phyloP scores from a whole-genome alignment of 2,797 vertebrate species.

The Myotis daubentonii region DNA sequence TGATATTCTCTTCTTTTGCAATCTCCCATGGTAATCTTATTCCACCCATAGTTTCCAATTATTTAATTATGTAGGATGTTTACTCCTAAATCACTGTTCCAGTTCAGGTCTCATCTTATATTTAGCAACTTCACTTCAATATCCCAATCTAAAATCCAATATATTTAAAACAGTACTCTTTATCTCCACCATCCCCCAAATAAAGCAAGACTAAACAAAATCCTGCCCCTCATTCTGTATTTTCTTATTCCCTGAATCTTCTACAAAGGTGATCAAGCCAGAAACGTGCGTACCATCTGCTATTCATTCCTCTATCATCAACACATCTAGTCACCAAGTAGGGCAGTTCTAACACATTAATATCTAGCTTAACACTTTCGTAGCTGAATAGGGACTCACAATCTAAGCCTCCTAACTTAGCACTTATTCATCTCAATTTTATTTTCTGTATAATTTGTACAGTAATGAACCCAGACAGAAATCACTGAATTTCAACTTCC shows the following conservation, averaged over 20 bases:
- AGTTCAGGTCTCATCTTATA: neutral
- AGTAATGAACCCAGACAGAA: neutral
- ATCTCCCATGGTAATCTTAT: neutral
- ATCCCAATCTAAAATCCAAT: neutral
- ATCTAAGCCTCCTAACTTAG: slow-evolving; percentile 8
- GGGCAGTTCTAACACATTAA: neutral
- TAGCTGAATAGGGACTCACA: neutral
- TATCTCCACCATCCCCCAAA: neutral
- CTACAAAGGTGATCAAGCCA: neutral
- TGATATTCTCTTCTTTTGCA: neutral
- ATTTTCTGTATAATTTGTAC: neutral
- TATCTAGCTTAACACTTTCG: neutral
- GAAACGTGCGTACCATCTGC: neutral
- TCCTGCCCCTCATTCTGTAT: neutral
- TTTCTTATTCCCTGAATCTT: neutral
- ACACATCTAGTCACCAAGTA: neutral
- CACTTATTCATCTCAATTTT: neutral
- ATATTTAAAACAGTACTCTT: neutral
- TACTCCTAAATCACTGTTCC: neutral
- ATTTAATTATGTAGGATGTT: neutral
- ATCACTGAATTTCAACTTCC: neutral
- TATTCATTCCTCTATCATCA: neutral
- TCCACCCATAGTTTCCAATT: neutral
- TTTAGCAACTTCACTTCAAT: neutral
- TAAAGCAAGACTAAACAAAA: slow-evolving; percentile 34